Base-by-base conservation (phyloP, 2,797 vertebrate species). In the Buceros bicornis region DNA sequence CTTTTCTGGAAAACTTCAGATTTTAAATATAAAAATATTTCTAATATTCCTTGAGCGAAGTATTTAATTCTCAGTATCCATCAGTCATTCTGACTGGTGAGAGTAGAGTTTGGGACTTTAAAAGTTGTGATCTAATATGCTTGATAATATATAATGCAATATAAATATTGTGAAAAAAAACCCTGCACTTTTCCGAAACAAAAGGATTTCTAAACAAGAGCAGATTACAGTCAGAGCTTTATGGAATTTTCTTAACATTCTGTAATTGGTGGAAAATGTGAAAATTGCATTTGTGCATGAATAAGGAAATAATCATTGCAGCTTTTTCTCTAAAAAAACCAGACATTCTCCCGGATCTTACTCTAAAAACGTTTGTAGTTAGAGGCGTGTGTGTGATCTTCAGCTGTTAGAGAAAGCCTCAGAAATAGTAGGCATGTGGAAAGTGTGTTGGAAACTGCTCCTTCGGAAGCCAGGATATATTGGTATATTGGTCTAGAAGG, bases 161-260 rank as follows among this genome's bases (percentile, higher is more conserved):
- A 83, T 31, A 95, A 92, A 95, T 96, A 71, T 80, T 91, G 87
- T 81, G 91, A 96, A 95, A 89, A 97, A 78, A 91, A 97, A 70
- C 25, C 64, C 53, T 94, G 51, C 50, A 74, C 74, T 92, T 90
- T 95, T 71, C 64, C 65, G 82, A 95, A 95, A 45, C 6, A 95
- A 40, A 26, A 58, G 56, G 5, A 82, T 82, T 95, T 97, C 95
- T 94, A 89, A 94, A 86, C 40, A 90, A 84, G 69, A 70, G 70
- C 71, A 88, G 74, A 92, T 89, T 95, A 60, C 82, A 81, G 87
- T 92, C 48, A 85, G 20, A 91, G 35, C 29, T 89, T 40, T 54
- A 14, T 89, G 70, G 72, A 87, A 56, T 89, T 96, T 91, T 97
- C 47, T 95, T 77, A 64, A 84, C 82, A 90, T 90, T 82, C 70